Evolutionary conservation across 2,113 vertebrate genomes (phyloP).

Genomic region (Naja naja): DNA sequence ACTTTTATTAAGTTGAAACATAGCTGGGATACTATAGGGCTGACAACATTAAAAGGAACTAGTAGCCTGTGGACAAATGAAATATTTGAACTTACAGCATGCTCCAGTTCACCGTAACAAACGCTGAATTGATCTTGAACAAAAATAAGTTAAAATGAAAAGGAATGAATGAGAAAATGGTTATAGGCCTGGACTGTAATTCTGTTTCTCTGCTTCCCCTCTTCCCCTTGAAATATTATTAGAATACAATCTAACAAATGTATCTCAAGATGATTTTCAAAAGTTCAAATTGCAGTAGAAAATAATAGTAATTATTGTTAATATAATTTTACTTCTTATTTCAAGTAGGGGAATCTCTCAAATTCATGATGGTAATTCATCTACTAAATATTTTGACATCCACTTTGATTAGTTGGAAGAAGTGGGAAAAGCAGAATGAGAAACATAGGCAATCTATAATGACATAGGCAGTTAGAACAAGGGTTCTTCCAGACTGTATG

Average conservation of each 20-base stretch:
- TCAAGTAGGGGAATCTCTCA: background rate
- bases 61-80: slow-evolving; percentile 29
- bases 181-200: background rate
- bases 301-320: rapidly evolving
- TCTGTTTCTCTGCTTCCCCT: background rate
- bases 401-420: background rate
- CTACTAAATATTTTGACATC: background rate
- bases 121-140: background rate
- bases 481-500: background rate
- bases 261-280: background rate
- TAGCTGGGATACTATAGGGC: rapidly evolving
- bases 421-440: background rate
- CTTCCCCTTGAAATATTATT: background rate
- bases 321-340: background rate
- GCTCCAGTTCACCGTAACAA: rapidly evolving
- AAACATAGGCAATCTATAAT: background rate
- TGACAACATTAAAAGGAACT: slow-evolving; percentile 42
- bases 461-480: background rate
- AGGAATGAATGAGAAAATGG: background rate
- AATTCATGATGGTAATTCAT: background rate
- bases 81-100: slow-evolving; percentile 7
- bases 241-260: background rate
- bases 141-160: slow-evolving; percentile 17
- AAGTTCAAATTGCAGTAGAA: background rate
- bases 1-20: slow-evolving; percentile 6